Base-by-base conservation (phyloP, 30 jellyfish, hydroid and myxozoan species). In the Sanderia malayensis region DNA sequence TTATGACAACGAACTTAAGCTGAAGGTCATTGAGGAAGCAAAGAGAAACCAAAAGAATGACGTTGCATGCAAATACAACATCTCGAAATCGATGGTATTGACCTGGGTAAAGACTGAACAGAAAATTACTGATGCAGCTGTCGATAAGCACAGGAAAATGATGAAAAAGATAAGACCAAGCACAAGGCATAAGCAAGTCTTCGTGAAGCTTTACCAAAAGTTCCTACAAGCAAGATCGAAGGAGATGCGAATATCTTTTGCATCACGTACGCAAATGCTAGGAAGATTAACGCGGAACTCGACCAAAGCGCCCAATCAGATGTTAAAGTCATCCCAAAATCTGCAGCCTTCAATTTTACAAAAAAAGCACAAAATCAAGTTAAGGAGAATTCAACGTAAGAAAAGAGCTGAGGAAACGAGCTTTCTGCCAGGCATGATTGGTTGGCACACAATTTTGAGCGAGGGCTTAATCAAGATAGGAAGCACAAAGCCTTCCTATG, bases 381-480 rank as follows among this genome's bases (percentile, higher is more conserved):
- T 41, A 41, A 41, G 55, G 15, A 41, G 8, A 41, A 41, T 41
- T 41, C 55, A 41, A 15, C 55, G 55, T 41, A 41, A 41, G 15
- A 41, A 41, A 41, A 41, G 8, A 41, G 55, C 67, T 6, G 44
- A 37, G 2, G 34, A 67, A 28, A 67, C 25, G 34, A 67, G 67
- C 45, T 67, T 67, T 37, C 79, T 41, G 19, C 69, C 69, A 67
- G n/a, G 67, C 69, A 67, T 67, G 63, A 37, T 37, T 32, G 41
- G 67, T 28, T 67, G 79, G 79, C 79, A 67, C 65, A 67, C 31
- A 21, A 61, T 49, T 67, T 37, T 67, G 34, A 67, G 79, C 11
- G 79, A 67, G 33, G 79, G 79, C 70, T 37, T 67, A 67, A 67
- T 67, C 45, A 67, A 67, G 79, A 57, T 24, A 24, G 68, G 68